Evolutionary conservation across 2,888 invertebrate genomes (phyloP), one percentile per base, ranked within the genome.

Genomic region (Lasioglossum vierecki): DNA sequence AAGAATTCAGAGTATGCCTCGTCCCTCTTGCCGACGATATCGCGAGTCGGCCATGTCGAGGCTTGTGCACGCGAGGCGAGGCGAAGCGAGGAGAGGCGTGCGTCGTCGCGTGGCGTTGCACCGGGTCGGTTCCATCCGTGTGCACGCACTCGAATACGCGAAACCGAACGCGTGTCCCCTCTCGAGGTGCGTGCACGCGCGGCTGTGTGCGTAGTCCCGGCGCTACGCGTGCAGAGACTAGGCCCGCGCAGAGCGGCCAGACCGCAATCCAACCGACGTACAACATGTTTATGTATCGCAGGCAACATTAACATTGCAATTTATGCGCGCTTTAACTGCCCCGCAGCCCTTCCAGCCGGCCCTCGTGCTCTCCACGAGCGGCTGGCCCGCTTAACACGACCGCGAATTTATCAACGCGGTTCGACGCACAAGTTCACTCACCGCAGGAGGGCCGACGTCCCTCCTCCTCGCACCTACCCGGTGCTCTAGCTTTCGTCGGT

Each of bases 261-360:
- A 92, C 93, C 92, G 92, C 93, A 94, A 92, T 94, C 91, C 94
- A 81, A 92, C 93, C 91, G 89, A 91, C 92, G 92, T 92, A 93
- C 92, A 93, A 91, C 93, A 93, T 94, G 94, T 94, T 94, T 94
- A 94, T 94, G 94, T 93, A 94, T 93, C 92, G 93, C 91, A 90
- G 90, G 92, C 90, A 92, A 92, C 94, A 94, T 94, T 94, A 94
- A 94, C 93, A 93, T 93, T 90, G 92, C 93, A 93, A 93, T 94
- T 94, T 94, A 94, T 94, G 93, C 93, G 91, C 91, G 92, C 93
- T 93, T 92, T 93, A 92, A 92, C 93, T 91, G 92, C 88, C 79
- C 83, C 53, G 80, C 85, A 79, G 76, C 88, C 85, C 85, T 82
- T 71, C 83, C 77, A 80, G 53, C 70, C 83, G 63, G 83, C 71